These are phyloP conservation scores for Acanthosepion lycidas DNA, from an alignment of 2,888 invertebrate species.

Conservation along the genomic window DNA sequence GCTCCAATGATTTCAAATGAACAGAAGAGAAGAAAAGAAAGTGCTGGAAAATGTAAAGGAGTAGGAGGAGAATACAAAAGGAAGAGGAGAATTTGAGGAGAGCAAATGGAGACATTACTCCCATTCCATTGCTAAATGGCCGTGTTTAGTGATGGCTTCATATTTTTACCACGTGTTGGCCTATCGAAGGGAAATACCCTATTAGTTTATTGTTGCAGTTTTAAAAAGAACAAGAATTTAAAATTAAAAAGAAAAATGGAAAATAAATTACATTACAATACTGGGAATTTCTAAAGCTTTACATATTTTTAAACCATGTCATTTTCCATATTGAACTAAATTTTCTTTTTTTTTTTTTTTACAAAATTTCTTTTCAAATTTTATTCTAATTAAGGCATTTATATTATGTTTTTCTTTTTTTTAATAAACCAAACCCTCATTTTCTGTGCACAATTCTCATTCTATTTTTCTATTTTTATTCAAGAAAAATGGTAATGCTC, in stretches of 20 bases:
- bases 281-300: conserved; percentile 21
- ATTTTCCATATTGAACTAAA: not conserved
- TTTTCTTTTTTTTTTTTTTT: not conserved
- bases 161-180: conserved; percentile 23
- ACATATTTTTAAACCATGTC: not conserved
- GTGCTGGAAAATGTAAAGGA: too few species aligned
- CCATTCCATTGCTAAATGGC: not conserved
- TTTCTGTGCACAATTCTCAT: not conserved
- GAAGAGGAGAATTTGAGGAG: not conserved
- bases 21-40: not conserved
- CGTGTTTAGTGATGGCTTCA: not conserved
- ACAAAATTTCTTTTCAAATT: not conserved
- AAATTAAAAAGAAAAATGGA: not conserved
- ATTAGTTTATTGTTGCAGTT: not conserved
- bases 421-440: not conserved
- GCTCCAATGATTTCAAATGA: not conserved
- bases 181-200: not conserved
- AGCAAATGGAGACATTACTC: not conserved
- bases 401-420: too few species aligned
- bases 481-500: not conserved
- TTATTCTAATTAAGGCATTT: too few species aligned
- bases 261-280: not conserved
- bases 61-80: not conserved
- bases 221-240: not conserved
- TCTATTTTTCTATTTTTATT: not conserved